These are phyloP conservation scores for Polydesmus complanatus DNA, from an alignment of 2,888 invertebrate species.

Conservation along the genomic window DNA sequence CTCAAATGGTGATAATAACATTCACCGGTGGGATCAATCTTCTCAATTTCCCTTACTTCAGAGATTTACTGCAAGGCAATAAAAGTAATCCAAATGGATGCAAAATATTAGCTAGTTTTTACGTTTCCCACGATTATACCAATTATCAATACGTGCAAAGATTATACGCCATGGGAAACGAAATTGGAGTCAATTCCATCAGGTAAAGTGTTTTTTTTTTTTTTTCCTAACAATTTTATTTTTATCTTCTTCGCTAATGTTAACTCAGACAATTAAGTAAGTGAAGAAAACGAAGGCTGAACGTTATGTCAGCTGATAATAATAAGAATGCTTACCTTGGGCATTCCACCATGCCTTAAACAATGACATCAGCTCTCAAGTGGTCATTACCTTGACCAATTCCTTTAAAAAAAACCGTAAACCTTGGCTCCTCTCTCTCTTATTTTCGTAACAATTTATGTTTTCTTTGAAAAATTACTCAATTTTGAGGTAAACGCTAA, in stretches of 20 bases:
- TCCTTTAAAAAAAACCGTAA: too few relatives aligned
- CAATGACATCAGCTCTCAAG: too few relatives aligned
- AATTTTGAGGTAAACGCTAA: too few relatives aligned
- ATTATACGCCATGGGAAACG: conserved; percentile 76
- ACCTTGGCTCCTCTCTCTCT: too few relatives aligned
- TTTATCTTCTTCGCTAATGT: not conserved
- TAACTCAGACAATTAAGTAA: too few relatives aligned
- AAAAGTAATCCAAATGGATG: conserved; percentile 80
- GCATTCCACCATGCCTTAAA: too few relatives aligned
- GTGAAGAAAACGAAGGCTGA: too few relatives aligned
- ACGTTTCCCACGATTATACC: conserved; percentile 74
- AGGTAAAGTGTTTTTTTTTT: conserved; percentile 26
- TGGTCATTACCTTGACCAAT: not conserved
- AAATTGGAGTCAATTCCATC: conserved; percentile 53
- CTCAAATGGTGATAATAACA: conserved; percentile 82
- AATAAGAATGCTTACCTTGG: too few relatives aligned
- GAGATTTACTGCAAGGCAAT: conserved; percentile 64
- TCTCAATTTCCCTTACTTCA: conserved; percentile 77
- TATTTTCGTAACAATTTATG: too few relatives aligned
- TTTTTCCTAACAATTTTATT: not conserved
- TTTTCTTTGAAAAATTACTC: too few relatives aligned
- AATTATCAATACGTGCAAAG: conserved; percentile 88
- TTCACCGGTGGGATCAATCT: conserved; percentile 88
- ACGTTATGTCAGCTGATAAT: not conserved
- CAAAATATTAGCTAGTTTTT: conserved; percentile 78